Evolutionary conservation across 1,140 invertebrate genomes (phyloP).

Genomic region (Dendrolimus punctatus): DNA sequence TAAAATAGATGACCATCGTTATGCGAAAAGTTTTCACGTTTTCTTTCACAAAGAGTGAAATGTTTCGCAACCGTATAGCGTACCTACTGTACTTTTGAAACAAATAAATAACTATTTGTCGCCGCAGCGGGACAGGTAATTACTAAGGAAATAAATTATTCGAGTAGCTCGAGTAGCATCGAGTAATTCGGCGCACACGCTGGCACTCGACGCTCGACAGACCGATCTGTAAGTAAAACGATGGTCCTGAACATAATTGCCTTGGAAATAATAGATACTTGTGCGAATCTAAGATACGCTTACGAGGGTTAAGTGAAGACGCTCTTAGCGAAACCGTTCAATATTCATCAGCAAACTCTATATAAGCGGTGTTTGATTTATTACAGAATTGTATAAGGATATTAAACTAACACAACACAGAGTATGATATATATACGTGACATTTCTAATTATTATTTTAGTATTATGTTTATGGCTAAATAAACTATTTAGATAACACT

Average conservation of each 20-base stretch:
- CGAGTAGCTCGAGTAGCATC: conserved; percentile 8
- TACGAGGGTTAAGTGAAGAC: conserved; percentile 14
- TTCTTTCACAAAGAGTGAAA: neutral
- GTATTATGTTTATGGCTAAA: no score
- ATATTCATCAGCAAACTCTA: conserved; percentile 28
- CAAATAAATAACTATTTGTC: conserved; percentile 12
- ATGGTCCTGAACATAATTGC: conserved; percentile 34
- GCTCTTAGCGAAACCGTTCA: conserved; percentile 26
- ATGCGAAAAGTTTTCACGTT: conserved; percentile 10
- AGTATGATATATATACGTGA: no score
- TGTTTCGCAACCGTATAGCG: neutral
- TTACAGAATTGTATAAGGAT: no score
- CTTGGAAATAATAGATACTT: conserved; percentile 35
- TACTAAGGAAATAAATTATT: conserved; percentile 23
- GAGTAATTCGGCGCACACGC: conserved; percentile 15
- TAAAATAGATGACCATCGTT: conserved; percentile 12
- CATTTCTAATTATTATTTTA: no score
- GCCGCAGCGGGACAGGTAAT: conserved; percentile 12
- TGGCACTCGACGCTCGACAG: conserved; percentile 11
- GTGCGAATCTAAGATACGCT: conserved; percentile 20
- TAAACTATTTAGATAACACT: no score
- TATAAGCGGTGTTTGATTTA: neutral
- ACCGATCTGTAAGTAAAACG: conserved; percentile 21
- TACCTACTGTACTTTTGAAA: neutral
- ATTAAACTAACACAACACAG: no score